Evolutionary conservation across 2,888 invertebrate species (phyloP).

Genomic region (Philereme transversata): DNA sequence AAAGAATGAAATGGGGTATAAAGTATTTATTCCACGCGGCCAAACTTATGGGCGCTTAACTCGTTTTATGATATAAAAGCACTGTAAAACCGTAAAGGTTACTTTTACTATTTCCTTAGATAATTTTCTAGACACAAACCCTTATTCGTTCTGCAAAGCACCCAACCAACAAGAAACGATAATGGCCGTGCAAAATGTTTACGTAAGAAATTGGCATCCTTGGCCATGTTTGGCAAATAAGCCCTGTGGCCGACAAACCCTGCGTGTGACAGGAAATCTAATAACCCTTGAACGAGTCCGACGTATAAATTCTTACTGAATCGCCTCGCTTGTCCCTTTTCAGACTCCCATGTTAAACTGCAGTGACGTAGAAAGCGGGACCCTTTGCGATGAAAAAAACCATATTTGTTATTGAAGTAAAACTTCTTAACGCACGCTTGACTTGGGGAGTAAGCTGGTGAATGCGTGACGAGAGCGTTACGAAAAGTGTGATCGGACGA

Average conservation of each 20-base stretch:
- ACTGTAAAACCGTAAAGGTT: too few species aligned
- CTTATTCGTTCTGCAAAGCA: slow-evolving; percentile 42
- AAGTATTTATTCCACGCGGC: too few species aligned
- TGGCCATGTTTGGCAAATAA: slow-evolving; percentile 74
- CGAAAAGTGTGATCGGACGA: too few species aligned
- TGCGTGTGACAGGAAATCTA: slow-evolving; percentile 79
- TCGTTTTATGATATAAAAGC: too few species aligned
- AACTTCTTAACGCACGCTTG: too few species aligned
- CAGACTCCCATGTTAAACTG: slow-evolving; percentile 43
- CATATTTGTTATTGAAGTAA: too few species aligned
- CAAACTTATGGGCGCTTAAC: too few species aligned
- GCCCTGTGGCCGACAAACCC: slow-evolving; percentile 59
- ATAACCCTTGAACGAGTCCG: slow-evolving; percentile 70
- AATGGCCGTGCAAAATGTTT: slow-evolving; percentile 72
- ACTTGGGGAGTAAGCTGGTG: too few species aligned
- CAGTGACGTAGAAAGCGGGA: slow-evolving; percentile 6
- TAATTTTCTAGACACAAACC: slow-evolving; percentile 5
- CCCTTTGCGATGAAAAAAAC: background rate
- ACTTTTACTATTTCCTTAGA: background rate
- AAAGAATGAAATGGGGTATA: too few species aligned
- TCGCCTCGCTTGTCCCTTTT: slow-evolving; percentile 58
- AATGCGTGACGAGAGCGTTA: too few species aligned
- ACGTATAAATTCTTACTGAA: slow-evolving; percentile 67
- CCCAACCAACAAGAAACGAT: slow-evolving; percentile 61
- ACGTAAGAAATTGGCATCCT: slow-evolving; percentile 71